A percentile compares a stretch with the other conserved stretches of the same genome.
Evolutionary conservation across 2,888 invertebrate species (phyloP).

Genomic region (Salpingus planirostris): DNA sequence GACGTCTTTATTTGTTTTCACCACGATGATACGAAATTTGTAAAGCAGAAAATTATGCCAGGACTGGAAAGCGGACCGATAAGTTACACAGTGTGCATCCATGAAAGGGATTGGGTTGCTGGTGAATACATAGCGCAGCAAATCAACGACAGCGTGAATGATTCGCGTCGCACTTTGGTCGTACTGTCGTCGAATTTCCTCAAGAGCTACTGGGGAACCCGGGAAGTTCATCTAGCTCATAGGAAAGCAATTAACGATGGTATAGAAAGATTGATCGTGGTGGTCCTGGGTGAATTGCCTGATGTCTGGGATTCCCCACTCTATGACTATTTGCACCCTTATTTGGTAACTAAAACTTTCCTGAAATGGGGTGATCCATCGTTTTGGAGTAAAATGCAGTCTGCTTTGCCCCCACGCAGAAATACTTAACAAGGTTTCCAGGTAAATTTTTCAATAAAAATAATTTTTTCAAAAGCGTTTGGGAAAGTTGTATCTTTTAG

Average conservation of each 20-base stretch:
- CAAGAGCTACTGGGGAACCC: conserved; percentile 61
- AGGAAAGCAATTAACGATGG: conserved; percentile 29
- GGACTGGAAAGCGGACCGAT: conserved; percentile 53
- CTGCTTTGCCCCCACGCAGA: conserved; percentile 58
- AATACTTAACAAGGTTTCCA: conserved; percentile 5
- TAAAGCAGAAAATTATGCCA: conserved; percentile 54
- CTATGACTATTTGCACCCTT: conserved; percentile 59
- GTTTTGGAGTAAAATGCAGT: conserved; percentile 70
- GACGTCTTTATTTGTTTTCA: conserved; percentile 77
- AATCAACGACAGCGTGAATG: conserved; percentile 59
- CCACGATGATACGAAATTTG: conserved; percentile 62
- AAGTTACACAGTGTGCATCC: conserved; percentile 61
- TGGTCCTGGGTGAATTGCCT: conserved; percentile 63
- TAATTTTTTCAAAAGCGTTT: too few species aligned
- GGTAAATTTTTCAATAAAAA: too few species aligned
- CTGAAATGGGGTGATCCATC: conserved; percentile 70
- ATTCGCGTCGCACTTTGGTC: conserved; percentile 59
- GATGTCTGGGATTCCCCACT: conserved; percentile 47
- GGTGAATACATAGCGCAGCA: conserved; percentile 65
- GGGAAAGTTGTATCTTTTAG: too few species aligned
- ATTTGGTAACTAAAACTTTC: conserved; percentile 66
- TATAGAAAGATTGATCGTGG: conserved; percentile 50
- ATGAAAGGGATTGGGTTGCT: conserved; percentile 62
- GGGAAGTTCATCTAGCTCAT: conserved; percentile 66
- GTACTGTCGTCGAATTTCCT: conserved; percentile 61